Conservation (phyloP, 2,113 vertebrate species). For the Channa maculata region DNA sequence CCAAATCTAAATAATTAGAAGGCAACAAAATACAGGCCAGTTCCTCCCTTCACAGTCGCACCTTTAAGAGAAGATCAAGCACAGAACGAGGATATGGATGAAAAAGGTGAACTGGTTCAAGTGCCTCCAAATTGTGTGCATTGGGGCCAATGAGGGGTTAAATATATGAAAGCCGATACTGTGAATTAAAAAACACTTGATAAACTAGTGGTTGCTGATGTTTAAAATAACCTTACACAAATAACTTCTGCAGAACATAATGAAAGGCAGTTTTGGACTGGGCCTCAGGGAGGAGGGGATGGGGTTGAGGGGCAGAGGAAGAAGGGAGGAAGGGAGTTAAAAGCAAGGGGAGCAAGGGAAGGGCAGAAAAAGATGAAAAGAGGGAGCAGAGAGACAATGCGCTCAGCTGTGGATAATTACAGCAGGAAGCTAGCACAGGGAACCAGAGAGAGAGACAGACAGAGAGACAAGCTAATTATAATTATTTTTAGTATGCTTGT, state of each 20-base stretch:
- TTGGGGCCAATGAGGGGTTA: too few relatives aligned
- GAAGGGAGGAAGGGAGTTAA: slow-evolving; percentile 65
- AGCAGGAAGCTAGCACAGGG: slow-evolving; percentile 76
- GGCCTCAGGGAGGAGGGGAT: slow-evolving; percentile 46
- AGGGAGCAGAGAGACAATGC: slow-evolving; percentile 76
- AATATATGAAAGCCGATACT: not conserved
- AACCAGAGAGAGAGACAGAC: slow-evolving; percentile 69
- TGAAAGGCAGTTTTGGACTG: slow-evolving; percentile 50
- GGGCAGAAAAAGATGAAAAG: slow-evolving; percentile 78
- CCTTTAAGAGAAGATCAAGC: slow-evolving; percentile 13
- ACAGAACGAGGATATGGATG: not conserved
- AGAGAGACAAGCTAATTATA: slow-evolving; percentile 86
- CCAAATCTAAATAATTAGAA: slow-evolving; percentile 45
- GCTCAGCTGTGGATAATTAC: slow-evolving; percentile 87
- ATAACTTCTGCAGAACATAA: slow-evolving; percentile 4
- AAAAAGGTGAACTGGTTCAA: slow-evolving; percentile 14
- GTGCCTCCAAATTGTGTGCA: not conserved
- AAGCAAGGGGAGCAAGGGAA: slow-evolving; percentile 73
- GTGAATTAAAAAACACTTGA: slow-evolving; percentile 8
- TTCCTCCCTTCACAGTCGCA: slow-evolving; percentile 3
- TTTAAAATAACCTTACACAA: slow-evolving; percentile 9
- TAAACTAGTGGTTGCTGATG: not conserved
- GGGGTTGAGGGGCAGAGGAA: slow-evolving; percentile 50
- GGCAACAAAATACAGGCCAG: slow-evolving; percentile 23
- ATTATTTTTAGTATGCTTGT: slow-evolving; percentile 86